phyloP scores from a whole-genome alignment of 2,797 vertebrate species.

The Tolypeutes matacus region DNA sequence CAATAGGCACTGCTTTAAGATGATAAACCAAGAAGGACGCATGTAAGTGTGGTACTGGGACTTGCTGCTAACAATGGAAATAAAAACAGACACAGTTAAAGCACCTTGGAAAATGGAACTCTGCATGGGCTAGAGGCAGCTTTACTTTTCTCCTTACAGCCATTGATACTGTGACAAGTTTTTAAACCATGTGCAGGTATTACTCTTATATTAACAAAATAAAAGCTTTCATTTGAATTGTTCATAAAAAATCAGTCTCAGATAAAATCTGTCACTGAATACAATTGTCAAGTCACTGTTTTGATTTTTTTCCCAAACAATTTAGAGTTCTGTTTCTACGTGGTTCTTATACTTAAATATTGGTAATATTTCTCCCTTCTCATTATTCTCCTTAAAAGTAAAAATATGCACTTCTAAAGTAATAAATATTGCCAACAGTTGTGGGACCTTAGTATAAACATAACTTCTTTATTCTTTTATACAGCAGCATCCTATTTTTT shows the following conservation, averaged over 20 bases:
- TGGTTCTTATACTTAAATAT: background rate
- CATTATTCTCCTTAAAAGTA: background rate
- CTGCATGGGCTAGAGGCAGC: background rate
- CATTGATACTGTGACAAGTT: background rate
- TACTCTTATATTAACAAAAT: background rate
- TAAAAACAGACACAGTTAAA: background rate
- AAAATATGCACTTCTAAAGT: background rate
- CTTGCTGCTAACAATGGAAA: background rate
- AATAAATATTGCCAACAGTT: background rate
- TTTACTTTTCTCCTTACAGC: background rate
- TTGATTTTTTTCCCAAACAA: background rate
- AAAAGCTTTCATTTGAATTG: background rate
- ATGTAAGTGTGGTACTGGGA: background rate
- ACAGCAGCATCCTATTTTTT: background rate
- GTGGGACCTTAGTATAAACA: background rate
- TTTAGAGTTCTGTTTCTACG: background rate
- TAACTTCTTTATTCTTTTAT: background rate
- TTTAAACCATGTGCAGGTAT: background rate
- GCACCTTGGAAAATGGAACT: background rate
- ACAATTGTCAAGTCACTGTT: background rate
- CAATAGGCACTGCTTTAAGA: background rate
- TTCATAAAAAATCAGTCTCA: background rate
- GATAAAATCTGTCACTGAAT: background rate
- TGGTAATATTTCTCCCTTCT: background rate
- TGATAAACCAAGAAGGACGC: background rate